Base-by-base conservation (phyloP, 2,113 vertebrate genomes). In the Rutilus rutilus region DNA sequence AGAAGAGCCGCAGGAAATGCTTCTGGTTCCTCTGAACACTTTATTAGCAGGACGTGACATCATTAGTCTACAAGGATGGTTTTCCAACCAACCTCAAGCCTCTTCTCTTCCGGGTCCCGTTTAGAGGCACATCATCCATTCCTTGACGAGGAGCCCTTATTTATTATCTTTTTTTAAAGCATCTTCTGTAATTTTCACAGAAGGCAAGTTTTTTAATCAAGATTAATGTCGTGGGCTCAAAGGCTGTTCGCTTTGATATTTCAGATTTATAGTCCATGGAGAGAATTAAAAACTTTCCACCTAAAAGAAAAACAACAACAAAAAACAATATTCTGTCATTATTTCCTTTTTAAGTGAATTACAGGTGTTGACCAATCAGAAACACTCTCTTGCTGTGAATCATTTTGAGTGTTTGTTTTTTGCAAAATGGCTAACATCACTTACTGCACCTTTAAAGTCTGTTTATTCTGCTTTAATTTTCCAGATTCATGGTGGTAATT, bases 11-110 rank as follows among this genome's bases (percentile, higher is more conserved):
- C 85, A 94, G 94, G 90, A 95, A 95, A 86, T 95, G 94, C 88
- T 95, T 95, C 90, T 95, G 94, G 94, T 95, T 95, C 91, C 93
- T 95, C 85, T 95, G 93, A 95, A 85, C 25, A 36, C 47, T 30
- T 12, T n/a, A n/a, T 15, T 10, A 42, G 64, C 0, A 42, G 77
- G 82, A 42, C 1, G 25, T 78, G 69, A 85, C 8, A 33, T 57
- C 78, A 64, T 4, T 19, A 64, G 12, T 64, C 36, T 39, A 36
- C 50, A 33, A 33, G 30, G 52, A 33, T 9, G 19, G 30, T 42
- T 60, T 57, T 42, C 3, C 6, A 79, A 25, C 77, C 54, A 39
- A 60, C 77, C 21, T 23, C 4, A 45, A 79, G 78, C 79, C 79
- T 69, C 80, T 81, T 81, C 39, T 47, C 60, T 69, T 67, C 60